Conservation (phyloP, 37 sponge, comb jelly and placozoan genomes). For the Halichondria panicea region DNA sequence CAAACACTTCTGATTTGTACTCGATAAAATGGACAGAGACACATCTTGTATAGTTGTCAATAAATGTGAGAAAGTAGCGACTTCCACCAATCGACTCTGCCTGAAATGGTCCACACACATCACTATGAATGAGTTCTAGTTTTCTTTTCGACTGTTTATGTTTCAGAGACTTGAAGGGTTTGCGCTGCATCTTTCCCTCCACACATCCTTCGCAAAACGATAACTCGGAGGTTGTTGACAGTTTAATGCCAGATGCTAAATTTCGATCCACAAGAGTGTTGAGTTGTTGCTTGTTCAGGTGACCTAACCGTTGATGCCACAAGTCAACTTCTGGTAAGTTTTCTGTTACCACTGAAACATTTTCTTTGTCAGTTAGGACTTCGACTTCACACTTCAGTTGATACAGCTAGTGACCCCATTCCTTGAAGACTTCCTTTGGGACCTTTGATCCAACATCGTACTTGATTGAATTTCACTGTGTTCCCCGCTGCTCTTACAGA, state of each 20-base stretch:
- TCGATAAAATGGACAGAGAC: constrained; percentile 35
- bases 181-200: constrained; percentile 45
- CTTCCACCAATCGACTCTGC: constrained; percentile 56
- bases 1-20: constrained; percentile 46
- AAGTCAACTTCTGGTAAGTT: constrained; percentile 10
- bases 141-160: constrained; percentile 32
- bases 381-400: constrained; percentile 15
- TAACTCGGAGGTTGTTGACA: constrained; percentile 16
- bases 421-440: constrained; percentile 28
- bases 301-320: constrained; percentile 65
- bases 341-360: constrained; percentile 18
- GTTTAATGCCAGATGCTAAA: constrained; percentile 10
- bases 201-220: constrained; percentile 61
- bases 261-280: constrained; percentile 10
- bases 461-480: constrained; percentile 14
- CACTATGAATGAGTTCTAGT: constrained; percentile 37
- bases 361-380: neutral
- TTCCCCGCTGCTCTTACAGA: constrained; percentile 46
- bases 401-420: constrained; percentile 38
- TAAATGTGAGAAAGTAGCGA: constrained; percentile 56
- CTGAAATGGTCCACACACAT: constrained; percentile 51
- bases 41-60: constrained; percentile 55
- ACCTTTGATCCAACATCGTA: constrained; percentile 34
- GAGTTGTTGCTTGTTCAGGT: constrained; percentile 17
- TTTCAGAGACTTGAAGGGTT: constrained; percentile 34